Evolutionary conservation across 2,888 invertebrate species (phyloP).

Genomic region (Trilocha varians): DNA sequence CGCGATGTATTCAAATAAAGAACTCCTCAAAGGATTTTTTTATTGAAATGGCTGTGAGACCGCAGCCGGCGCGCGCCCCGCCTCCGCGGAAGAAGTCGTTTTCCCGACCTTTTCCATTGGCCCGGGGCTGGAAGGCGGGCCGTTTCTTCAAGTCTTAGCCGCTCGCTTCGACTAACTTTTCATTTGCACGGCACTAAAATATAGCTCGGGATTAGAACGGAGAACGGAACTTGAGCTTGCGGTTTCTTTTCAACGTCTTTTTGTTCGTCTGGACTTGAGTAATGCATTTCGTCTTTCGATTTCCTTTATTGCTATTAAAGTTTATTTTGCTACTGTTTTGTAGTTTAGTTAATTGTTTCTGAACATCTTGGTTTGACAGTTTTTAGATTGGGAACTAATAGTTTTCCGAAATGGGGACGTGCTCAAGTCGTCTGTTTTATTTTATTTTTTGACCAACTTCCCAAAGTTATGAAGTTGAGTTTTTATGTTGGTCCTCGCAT

Average conservation of each 20-base stretch:
- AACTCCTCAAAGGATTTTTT: constrained; percentile 61
- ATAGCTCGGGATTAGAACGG: constrained; percentile 65
- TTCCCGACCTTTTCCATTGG: constrained; percentile 69
- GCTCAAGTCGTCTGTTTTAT: too few relatives aligned
- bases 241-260: constrained; percentile 52
- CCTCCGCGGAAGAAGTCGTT: constrained; percentile 66
- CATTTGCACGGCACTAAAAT: constrained; percentile 70
- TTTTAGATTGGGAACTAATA: too few relatives aligned
- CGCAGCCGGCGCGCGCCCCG: constrained; percentile 53
- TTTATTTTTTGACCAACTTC: too few relatives aligned
- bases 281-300: constrained; percentile 31
- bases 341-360: neutral
- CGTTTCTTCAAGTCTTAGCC: constrained; percentile 56
- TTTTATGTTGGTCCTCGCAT: too few relatives aligned
- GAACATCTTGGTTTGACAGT: too few relatives aligned
- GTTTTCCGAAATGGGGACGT: too few relatives aligned
- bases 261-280: constrained; percentile 25
- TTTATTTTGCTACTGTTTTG: neutral
- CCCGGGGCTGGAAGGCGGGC: constrained; percentile 54
- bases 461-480: too few relatives aligned
- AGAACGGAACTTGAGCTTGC: constrained; percentile 55
- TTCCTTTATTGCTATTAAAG: constrained; percentile 12
- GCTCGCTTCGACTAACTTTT: constrained; percentile 50
- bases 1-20: constrained; percentile 63
- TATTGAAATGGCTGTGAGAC: constrained; percentile 66